Percentiles rank a stretch among this genome's conserved stretches.
Conservation (phyloP, 2,797 vertebrate genomes). For the Okamejei kenojei region DNA sequence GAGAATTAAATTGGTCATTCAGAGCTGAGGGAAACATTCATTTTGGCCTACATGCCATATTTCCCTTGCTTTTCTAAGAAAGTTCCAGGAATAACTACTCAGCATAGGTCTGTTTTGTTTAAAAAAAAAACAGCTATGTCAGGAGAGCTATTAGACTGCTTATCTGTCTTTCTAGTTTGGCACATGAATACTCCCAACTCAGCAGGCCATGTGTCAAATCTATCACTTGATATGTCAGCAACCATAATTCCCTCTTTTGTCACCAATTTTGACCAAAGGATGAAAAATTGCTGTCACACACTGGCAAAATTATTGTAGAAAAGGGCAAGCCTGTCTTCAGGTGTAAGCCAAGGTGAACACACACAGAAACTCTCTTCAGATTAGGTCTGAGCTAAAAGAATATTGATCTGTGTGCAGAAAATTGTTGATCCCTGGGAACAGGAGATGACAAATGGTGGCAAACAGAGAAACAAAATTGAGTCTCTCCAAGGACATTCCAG, state of each 20-base stretch:
- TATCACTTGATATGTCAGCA: conserved; percentile 81
- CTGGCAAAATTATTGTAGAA: conserved; percentile 70
- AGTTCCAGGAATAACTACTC: conserved; percentile 46
- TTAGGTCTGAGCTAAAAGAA: conserved; percentile 93
- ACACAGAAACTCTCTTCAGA: conserved; percentile 77
- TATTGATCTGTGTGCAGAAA: conserved; percentile 97
- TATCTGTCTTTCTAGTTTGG: conserved; percentile 76
- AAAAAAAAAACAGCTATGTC: conserved; percentile 57
- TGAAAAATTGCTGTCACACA: conserved; percentile 84
- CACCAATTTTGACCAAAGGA: conserved; percentile 78
- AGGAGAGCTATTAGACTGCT: conserved; percentile 73
- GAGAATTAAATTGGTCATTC: conserved; percentile 66
- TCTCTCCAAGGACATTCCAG: conserved; percentile 76
- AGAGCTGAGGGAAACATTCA: conserved; percentile 55
- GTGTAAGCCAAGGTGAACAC: conserved; percentile 76
- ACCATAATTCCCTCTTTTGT: conserved; percentile 85
- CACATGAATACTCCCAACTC: conserved; percentile 65
- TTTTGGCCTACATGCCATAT: conserved; percentile 50
- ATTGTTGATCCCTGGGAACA: conserved; percentile 95
- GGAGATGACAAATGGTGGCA: conserved; percentile 91
- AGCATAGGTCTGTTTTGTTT: conserved; percentile 47
- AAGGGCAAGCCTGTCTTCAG: conserved; percentile 56
- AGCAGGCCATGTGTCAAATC: conserved; percentile 75
- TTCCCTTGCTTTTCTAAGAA: conserved; percentile 49
- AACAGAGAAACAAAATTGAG: conserved; percentile 73